These are phyloP conservation scores for Molossus molossus DNA, from an alignment of 2,797 vertebrate genomes.

Conservation along the genomic window DNA sequence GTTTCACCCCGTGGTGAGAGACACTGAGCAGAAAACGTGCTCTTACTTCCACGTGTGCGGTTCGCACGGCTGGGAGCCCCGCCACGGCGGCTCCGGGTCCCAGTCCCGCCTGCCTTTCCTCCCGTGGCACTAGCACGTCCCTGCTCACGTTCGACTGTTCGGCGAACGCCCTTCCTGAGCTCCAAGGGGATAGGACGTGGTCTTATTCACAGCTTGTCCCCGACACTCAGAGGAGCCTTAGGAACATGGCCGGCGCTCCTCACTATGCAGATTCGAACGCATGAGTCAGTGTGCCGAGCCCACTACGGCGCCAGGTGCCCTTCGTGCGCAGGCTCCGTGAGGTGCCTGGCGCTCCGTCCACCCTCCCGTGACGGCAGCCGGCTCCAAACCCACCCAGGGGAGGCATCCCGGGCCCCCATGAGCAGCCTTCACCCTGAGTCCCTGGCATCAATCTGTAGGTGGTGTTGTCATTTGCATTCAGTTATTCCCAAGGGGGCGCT, in stretches of 20 bases:
- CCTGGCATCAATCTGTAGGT: background rate
- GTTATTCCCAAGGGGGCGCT: background rate
- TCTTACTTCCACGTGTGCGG: background rate
- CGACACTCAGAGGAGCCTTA: rapidly evolving
- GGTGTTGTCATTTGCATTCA: rapidly evolving
- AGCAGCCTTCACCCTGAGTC: background rate
- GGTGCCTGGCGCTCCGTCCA: background rate
- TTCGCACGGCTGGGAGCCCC: rapidly evolving
- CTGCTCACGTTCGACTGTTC: background rate
- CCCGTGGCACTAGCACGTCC: rapidly evolving
- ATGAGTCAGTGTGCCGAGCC: rapidly evolving
- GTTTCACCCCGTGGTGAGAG: background rate
- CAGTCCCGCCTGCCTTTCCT: too few species aligned
- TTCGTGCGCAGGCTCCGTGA: background rate
- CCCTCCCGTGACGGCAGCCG: background rate
- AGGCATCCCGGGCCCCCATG: rapidly evolving
- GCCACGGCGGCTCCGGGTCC: rapidly evolving
- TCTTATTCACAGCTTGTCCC: background rate
- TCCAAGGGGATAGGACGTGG: background rate
- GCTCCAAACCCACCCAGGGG: too few species aligned
- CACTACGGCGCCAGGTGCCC: rapidly evolving
- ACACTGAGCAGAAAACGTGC: too few species aligned
- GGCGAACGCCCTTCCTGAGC: background rate
- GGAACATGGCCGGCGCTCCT: background rate
- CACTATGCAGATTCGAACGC: background rate